Base-by-base conservation (phyloP, 2,888 invertebrate genomes). In the Coelopa pilipes region DNA sequence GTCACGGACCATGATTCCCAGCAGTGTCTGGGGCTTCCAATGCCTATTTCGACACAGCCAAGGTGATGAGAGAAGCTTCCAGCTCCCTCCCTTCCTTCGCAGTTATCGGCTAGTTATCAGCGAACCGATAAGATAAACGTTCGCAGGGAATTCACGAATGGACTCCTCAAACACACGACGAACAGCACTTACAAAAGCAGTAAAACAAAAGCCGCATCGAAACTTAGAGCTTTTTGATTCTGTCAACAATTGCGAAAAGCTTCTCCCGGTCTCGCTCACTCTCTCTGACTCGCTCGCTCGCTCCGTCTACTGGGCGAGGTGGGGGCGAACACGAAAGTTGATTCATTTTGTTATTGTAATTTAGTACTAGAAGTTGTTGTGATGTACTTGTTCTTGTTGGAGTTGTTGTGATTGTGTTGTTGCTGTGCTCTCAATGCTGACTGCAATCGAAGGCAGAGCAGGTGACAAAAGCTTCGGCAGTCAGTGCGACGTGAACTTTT, bases 401-500 rank as follows among this genome's bases (percentile, higher is more conserved):
- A 17, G 46, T 47, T 45, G 49, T 50, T 66, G 66, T 49, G 21
- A 5, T 49, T 17, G 57, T 34, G 2, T 34, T 34, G 34, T 34
- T 34, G 34, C 7, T 34, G 34, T 7, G 34, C 34, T 34, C 34
- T 7, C 34, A 34, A 34, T 34, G 2, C 34, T 34, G 34, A 34
- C 34, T 34, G 34, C 34, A 34, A 11, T 62, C 19, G 46, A 24
- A 17, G 11, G 71, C 53, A 21, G 47, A 47, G 24, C 15, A 17
- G 57, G 21, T 17, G 13, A 59, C 21, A 24, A 50, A 55, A 71
- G 55, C 63, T 65, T 34, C 53, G 15, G 9, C 24, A 59, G 21
- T 65, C 63, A 71, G 71, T 71, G 55, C 71, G 34, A 55, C 50
- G 45, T 59, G 65, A 65, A 46, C 71, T 71, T 71, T 63, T 71